These are phyloP conservation scores for Itoplectis maculator DNA, from an alignment of 2,888 invertebrate genomes.

Conservation along the genomic window DNA sequence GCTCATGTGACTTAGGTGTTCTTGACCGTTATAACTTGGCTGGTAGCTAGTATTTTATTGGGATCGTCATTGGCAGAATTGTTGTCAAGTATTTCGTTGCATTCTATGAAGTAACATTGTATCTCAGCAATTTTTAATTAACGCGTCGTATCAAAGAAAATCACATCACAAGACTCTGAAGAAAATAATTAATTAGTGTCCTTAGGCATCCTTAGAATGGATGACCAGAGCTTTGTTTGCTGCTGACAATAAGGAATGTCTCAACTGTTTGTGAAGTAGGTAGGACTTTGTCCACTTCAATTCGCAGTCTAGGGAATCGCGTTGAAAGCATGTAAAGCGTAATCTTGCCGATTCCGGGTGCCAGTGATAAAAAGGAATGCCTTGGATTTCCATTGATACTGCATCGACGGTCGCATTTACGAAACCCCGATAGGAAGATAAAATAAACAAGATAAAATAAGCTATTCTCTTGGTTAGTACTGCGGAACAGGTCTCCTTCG, in stretches of 20 bases:
- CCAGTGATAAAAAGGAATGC: background rate
- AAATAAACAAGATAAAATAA: background rate
- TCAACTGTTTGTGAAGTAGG: background rate
- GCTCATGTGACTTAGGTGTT: background rate
- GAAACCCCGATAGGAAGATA: background rate
- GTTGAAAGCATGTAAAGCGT: background rate
- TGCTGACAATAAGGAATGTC: background rate
- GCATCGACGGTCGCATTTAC: background rate
- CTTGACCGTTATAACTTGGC: background rate
- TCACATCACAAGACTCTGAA: background rate
- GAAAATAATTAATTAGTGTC: no score
- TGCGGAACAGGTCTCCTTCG: background rate
- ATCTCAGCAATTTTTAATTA: background rate
- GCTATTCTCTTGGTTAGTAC: background rate
- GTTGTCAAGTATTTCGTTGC: background rate
- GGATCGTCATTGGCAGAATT: no score
- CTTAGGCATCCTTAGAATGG: no score
- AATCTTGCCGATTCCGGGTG: background rate
- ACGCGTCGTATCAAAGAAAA: background rate
- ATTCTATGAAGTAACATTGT: background rate
- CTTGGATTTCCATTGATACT: background rate
- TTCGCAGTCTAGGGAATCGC: background rate
- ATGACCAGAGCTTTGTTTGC: background rate
- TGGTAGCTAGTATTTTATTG: background rate
- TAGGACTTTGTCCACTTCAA: background rate